These are phyloP conservation scores for Nipponia nippon DNA, from an alignment of 2,113 vertebrate species.

Conservation along the genomic window DNA sequence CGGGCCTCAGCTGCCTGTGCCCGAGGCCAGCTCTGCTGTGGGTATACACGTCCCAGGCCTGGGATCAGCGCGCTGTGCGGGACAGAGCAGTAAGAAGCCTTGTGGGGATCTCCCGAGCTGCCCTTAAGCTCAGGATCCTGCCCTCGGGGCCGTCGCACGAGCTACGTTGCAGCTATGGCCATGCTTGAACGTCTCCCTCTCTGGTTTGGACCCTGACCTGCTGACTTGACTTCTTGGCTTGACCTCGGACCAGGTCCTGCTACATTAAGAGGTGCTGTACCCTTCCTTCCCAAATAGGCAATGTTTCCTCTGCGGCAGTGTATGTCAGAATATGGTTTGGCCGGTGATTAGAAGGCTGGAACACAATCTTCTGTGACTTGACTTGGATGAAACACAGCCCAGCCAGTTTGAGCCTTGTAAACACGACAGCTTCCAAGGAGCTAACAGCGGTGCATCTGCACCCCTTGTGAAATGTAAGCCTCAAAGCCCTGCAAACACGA, in stretches of 20 bases:
- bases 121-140: background rate
- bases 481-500: background rate
- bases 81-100: background rate
- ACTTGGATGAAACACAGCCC: background rate
- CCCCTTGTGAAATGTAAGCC: background rate
- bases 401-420: background rate
- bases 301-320: background rate
- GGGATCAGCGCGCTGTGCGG: background rate
- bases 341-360: background rate
- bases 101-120: background rate
- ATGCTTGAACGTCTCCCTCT: background rate
- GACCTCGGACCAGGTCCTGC: background rate
- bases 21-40: background rate
- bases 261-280: background rate
- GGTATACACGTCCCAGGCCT: background rate
- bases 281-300: background rate
- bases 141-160: fast-evolving
- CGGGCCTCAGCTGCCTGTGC: background rate
- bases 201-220: background rate
- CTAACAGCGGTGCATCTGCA: background rate
- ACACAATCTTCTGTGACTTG: background rate
- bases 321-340: background rate
- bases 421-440: background rate
- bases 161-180: background rate
- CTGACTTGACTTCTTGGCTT: background rate